phyloP scores from a whole-genome alignment of 2,797 vertebrate genomes.

The Gadopsis marmoratus region DNA sequence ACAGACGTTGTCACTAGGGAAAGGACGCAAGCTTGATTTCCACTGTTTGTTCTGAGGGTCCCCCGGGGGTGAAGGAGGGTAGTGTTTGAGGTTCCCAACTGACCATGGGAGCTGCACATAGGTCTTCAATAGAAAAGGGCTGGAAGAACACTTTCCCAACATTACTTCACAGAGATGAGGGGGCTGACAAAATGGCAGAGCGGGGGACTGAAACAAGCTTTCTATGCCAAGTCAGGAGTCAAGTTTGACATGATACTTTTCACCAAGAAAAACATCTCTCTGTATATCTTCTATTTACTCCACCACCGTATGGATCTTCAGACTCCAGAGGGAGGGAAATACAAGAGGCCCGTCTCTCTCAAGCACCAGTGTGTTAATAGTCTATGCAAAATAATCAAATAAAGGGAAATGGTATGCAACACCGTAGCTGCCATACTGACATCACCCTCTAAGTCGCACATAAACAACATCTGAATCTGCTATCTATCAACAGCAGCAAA shows the following conservation, averaged over 20 bases:
- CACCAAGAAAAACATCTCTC: not conserved
- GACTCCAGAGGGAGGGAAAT: not conserved
- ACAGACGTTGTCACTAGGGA: slow-evolving; percentile 48
- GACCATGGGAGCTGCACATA: slow-evolving; percentile 64
- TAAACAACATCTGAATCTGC: slow-evolving; percentile 28
- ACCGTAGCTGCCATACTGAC: not conserved
- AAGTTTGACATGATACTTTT: slow-evolving; percentile 19
- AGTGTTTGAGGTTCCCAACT: slow-evolving; percentile 48
- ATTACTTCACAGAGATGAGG: slow-evolving; percentile 64
- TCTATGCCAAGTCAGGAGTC: slow-evolving; percentile 35
- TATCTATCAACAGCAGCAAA: slow-evolving; percentile 13
- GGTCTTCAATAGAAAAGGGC: slow-evolving; percentile 56
- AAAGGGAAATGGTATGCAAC: not conserved
- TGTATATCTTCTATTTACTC: slow-evolving; percentile 23
- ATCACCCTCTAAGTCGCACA: slow-evolving; percentile 2
- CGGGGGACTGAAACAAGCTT: slow-evolving; percentile 23
- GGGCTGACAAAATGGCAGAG: slow-evolving; percentile 44
- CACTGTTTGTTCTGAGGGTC: slow-evolving; percentile 77
- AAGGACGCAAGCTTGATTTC: slow-evolving; percentile 71
- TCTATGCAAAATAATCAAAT: slow-evolving; percentile 52
- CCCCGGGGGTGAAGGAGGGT: slow-evolving; percentile 39
- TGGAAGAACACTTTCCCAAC: slow-evolving; percentile 74
- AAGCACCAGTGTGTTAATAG: slow-evolving; percentile 1
- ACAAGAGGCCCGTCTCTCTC: not conserved
- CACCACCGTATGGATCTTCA: not conserved